phyloP scores from a whole-genome alignment of 2,113 vertebrate genomes.

The Abramis brama region DNA sequence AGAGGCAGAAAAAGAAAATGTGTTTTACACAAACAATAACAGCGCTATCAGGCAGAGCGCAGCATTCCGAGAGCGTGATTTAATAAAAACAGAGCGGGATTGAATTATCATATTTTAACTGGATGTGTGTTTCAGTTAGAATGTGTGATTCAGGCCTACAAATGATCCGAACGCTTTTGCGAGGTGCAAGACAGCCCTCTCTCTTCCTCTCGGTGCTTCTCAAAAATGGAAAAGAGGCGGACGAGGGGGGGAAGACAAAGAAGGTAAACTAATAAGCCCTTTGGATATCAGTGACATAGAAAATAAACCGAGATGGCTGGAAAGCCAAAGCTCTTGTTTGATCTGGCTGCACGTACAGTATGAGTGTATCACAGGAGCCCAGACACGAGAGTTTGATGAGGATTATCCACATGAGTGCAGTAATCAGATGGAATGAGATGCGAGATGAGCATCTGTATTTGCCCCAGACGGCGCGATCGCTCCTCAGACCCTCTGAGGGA shows the following conservation, averaged over 20 bases:
- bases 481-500: conserved; percentile 57
- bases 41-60: conserved; percentile 48
- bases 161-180: conserved; percentile 50
- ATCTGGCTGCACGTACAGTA: conserved; percentile 53
- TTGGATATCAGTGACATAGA: conserved; percentile 55
- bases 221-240: conserved; percentile 42
- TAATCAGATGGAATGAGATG: conserved; percentile 67
- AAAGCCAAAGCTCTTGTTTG: conserved; percentile 46
- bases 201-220: conserved; percentile 38
- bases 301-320: conserved; percentile 45
- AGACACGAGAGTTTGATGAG: conserved; percentile 61
- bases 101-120: conserved; percentile 62
- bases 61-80: conserved; percentile 54
- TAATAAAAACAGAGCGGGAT: conserved; percentile 59
- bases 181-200: conserved; percentile 37
- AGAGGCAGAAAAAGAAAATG: conserved; percentile 27
- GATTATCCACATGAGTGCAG: conserved; percentile 70
- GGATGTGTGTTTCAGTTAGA: conserved; percentile 58
- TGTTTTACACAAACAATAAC: conserved; percentile 60
- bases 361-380: conserved; percentile 61
- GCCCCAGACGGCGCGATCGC: conserved; percentile 52
- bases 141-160: conserved; percentile 54
- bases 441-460: conserved; percentile 64
- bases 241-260: conserved; percentile 51
- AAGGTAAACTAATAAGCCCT: conserved; percentile 53